phyloP scores from a whole-genome alignment of 2,888 invertebrate species.

The Hydrotaea diabolus region DNA sequence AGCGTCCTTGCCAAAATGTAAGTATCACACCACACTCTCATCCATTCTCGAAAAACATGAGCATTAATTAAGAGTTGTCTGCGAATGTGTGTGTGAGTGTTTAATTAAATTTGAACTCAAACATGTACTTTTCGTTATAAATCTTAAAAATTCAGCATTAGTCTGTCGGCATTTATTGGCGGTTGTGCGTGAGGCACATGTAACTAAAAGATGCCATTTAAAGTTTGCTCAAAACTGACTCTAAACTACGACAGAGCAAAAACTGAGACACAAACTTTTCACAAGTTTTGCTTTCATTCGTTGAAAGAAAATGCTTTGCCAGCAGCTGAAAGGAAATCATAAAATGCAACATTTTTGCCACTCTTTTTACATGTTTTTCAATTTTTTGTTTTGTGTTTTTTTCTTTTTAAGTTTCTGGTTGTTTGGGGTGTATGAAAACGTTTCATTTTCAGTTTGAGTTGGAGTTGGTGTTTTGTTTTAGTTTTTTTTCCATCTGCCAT shows the following conservation, averaged over 20 bases:
- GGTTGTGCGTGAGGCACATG: background rate
- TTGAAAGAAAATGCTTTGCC: constrained; percentile 1
- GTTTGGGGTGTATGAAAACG: constrained; percentile 1
- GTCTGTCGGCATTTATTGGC: background rate
- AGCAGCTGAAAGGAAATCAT: constrained; percentile 58
- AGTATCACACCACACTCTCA: constrained; percentile 78
- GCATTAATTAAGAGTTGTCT: constrained; percentile 13
- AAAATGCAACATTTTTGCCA: constrained; percentile 65
- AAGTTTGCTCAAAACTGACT: background rate
- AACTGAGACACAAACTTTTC: constrained; percentile 43
- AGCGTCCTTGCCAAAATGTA: constrained; percentile 89
- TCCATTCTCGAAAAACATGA: background rate
- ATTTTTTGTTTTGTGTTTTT: no score
- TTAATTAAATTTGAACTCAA: constrained; percentile 48
- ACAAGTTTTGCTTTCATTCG: constrained; percentile 41
- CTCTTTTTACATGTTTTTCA: constrained; percentile 30
- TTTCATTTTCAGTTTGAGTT: constrained; percentile 26
- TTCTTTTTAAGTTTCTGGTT: background rate
- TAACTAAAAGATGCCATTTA: background rate
- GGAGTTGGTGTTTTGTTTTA: background rate
- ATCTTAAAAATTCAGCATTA: background rate
- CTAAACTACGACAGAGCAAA: constrained; percentile 6
- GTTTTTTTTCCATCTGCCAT: constrained; percentile 49
- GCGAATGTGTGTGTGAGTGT: constrained; percentile 6
- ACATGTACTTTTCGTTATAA: background rate